Percentiles rank a stretch among this genome's conserved stretches.
Evolutionary conservation across 1,140 invertebrate genomes (phyloP).

Genomic region (Camponotus pennsylvanicus): DNA sequence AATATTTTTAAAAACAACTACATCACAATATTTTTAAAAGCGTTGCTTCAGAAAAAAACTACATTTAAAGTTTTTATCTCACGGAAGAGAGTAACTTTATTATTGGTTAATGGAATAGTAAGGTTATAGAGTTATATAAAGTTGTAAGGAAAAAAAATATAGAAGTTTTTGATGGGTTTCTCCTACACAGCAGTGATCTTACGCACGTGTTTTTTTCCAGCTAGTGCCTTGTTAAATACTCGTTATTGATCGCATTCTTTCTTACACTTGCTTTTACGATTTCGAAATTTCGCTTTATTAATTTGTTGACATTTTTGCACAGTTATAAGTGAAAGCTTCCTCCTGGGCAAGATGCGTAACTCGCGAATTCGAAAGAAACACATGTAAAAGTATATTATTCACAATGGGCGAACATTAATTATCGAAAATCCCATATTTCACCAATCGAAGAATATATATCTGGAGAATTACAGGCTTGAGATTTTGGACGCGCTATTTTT

Average conservation of each 20-base stretch:
- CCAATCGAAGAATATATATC: too few relatives aligned
- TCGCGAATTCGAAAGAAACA: neutral
- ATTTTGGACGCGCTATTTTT: neutral
- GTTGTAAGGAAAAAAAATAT: neutral
- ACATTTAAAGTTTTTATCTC: slow-evolving; percentile 8
- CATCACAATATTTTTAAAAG: neutral
- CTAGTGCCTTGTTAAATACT: neutral
- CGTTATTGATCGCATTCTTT: neutral
- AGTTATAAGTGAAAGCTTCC: slow-evolving; percentile 15
- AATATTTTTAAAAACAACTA: slow-evolving; percentile 25
- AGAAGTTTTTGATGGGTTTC: slow-evolving; percentile 11
- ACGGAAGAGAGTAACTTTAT: slow-evolving; percentile 20
- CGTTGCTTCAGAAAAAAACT: slow-evolving; percentile 15
- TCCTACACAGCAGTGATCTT: neutral
- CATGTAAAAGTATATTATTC: neutral
- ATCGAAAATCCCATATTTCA: too few relatives aligned
- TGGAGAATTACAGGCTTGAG: neutral
- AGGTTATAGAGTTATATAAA: neutral
- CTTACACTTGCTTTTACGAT: neutral
- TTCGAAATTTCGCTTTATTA: neutral
- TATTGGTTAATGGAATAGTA: slow-evolving; percentile 17
- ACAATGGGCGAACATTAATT: neutral
- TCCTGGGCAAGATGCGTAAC: neutral
- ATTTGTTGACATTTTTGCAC: neutral
- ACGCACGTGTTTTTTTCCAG: neutral